Evolutionary conservation across 2,888 invertebrate species (phyloP).

Genomic region (Tridacna gigas): DNA sequence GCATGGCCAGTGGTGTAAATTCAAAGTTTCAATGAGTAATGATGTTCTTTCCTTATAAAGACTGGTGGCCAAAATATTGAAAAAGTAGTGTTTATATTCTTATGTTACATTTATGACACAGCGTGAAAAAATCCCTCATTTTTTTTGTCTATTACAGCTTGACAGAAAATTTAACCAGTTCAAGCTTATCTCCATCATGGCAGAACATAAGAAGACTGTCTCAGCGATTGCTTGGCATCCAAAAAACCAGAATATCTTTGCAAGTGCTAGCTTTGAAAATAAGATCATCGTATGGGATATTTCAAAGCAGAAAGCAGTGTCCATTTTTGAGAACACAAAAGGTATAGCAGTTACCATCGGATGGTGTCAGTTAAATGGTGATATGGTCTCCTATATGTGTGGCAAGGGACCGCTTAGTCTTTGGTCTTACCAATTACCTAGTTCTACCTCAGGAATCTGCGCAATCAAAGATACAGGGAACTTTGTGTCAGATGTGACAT

Average conservation of each 20-base stretch:
- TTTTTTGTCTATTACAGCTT: constrained; percentile 73
- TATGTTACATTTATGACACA: background rate
- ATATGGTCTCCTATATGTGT: constrained; percentile 74
- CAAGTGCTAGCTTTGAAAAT: constrained; percentile 83
- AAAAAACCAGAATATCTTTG: constrained; percentile 82
- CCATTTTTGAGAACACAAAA: constrained; percentile 75
- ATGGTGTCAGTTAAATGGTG: constrained; percentile 81
- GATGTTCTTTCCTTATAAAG: no score
- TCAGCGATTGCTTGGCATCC: constrained; percentile 85
- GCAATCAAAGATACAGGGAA: constrained; percentile 74
- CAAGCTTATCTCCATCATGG: constrained; percentile 84
- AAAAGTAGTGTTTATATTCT: no score
- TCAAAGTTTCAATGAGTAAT: no score
- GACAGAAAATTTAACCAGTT: constrained; percentile 83
- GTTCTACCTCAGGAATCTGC: constrained; percentile 33
- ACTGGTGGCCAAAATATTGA: no score
- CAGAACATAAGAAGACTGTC: constrained; percentile 85
- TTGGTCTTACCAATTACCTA: constrained; percentile 79
- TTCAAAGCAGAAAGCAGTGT: constrained; percentile 79
- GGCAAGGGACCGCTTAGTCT: constrained; percentile 81
- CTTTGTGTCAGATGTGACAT: constrained; percentile 76
- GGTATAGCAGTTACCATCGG: constrained; percentile 79
- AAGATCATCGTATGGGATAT: constrained; percentile 84
- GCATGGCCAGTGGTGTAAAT: no score
- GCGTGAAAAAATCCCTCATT: constrained; percentile 60